Conservation (phyloP, 2,797 vertebrate species). For the Microctenopoma lineatum region DNA sequence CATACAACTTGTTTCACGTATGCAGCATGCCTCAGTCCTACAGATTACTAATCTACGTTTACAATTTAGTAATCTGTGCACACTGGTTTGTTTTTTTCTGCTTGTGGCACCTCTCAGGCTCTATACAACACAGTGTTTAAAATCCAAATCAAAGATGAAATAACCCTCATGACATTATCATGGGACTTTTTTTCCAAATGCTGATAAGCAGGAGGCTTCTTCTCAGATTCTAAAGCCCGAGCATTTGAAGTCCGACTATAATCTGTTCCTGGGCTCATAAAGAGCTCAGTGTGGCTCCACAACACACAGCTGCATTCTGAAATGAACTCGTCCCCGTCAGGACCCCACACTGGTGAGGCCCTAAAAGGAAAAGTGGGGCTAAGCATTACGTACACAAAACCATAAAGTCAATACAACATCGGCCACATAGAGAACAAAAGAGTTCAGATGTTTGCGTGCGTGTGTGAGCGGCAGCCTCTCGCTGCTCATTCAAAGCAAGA, state of each 20-base stretch:
- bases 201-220: no score
- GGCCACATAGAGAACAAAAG: conserved; percentile 62
- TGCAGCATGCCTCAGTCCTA: no score
- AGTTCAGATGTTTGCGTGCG: conserved; percentile 28
- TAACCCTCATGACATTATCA: no score
- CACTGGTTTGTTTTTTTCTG: no score
- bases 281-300: not conserved
- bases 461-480: conserved; percentile 59
- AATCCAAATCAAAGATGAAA: no score
- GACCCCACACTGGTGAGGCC: conserved; percentile 20
- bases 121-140: no score
- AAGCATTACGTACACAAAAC: conserved; percentile 57
- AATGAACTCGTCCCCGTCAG: conserved; percentile 33
- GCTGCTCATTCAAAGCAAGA: conserved; percentile 28
- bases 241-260: not conserved
- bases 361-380: conserved; percentile 39
- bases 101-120: no score
- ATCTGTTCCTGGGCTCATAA: conserved; percentile 1
- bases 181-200: no score
- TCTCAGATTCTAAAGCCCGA: not conserved
- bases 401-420: conserved; percentile 66
- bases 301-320: conserved; percentile 7
- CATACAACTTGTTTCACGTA: no score
- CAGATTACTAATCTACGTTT: no score
- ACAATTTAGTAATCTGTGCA: no score